These are phyloP conservation scores for Conus canariensis DNA, from an alignment of 2,888 invertebrate species.

Conservation along the genomic window DNA sequence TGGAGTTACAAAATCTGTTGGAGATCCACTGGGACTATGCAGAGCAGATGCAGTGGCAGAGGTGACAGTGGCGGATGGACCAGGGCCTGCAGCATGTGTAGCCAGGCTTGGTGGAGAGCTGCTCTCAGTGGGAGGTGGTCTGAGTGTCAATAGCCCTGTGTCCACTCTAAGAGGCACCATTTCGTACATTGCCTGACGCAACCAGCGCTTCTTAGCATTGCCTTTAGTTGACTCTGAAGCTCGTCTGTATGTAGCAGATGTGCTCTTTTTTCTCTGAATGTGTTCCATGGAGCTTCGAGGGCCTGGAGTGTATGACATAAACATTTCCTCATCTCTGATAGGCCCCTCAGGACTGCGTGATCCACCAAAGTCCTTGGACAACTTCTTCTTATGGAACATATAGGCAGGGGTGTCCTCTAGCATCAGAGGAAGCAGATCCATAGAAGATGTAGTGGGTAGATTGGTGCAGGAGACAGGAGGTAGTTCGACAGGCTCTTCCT, in stretches of 20 bases:
- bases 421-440: neutral
- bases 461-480: constrained; percentile 28
- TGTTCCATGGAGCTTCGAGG: constrained; percentile 74
- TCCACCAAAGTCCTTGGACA: constrained; percentile 84
- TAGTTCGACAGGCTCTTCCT: constrained; percentile 45
- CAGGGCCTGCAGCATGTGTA: neutral
- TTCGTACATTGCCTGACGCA: constrained; percentile 96
- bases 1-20: constrained; percentile 52
- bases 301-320: constrained; percentile 76
- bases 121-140: constrained; percentile 61
- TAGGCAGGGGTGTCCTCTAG: neutral
- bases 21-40: constrained; percentile 71
- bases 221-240: constrained; percentile 79
- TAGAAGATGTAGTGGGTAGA: constrained; percentile 21
- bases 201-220: constrained; percentile 96
- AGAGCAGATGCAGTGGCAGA: constrained; percentile 58
- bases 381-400: constrained; percentile 36
- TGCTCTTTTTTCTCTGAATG: constrained; percentile 74
- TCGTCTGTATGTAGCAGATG: constrained; percentile 57
- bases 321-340: constrained; percentile 75
- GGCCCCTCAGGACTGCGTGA: constrained; percentile 67
- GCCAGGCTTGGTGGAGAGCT: neutral
- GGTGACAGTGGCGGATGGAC: neutral
- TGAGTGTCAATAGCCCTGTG: constrained; percentile 62
- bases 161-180: constrained; percentile 62